phyloP scores from a whole-genome alignment of 2,797 vertebrate genomes.

The Balearica regulorum region DNA sequence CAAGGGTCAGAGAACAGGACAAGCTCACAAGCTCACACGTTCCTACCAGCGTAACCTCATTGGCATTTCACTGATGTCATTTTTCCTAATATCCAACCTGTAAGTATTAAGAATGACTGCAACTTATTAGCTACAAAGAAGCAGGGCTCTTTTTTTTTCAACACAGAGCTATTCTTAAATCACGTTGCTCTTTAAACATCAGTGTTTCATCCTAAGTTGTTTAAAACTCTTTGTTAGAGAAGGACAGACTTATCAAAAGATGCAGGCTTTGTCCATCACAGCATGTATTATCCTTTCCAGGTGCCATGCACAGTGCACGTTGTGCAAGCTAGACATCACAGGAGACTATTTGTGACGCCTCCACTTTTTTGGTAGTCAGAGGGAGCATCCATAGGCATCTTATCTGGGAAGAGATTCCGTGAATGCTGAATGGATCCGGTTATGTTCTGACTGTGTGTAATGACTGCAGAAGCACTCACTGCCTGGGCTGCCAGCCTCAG shows the following conservation, averaged over 20 bases:
- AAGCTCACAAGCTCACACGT: background rate
- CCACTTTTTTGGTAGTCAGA: background rate
- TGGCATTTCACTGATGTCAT: constrained; percentile 26
- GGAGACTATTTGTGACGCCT: background rate
- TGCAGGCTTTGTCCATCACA: background rate
- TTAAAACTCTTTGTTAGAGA: background rate
- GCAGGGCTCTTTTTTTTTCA: background rate
- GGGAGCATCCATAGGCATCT: background rate
- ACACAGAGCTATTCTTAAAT: background rate
- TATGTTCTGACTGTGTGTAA: background rate
- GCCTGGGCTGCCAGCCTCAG: background rate
- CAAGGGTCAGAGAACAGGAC: background rate
- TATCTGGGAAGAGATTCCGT: background rate
- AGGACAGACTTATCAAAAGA: background rate
- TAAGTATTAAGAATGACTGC: background rate
- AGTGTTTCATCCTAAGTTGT: background rate
- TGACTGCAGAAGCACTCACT: background rate
- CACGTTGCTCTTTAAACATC: background rate
- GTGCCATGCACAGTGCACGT: accelerated
- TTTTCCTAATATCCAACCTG: background rate
- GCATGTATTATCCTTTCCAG: background rate
- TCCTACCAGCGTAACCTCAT: background rate
- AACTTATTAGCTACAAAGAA: background rate
- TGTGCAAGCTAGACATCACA: background rate
- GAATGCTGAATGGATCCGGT: background rate